Base-by-base conservation (phyloP, 2,113 vertebrate genomes). In the Halcyon malimbica region DNA sequence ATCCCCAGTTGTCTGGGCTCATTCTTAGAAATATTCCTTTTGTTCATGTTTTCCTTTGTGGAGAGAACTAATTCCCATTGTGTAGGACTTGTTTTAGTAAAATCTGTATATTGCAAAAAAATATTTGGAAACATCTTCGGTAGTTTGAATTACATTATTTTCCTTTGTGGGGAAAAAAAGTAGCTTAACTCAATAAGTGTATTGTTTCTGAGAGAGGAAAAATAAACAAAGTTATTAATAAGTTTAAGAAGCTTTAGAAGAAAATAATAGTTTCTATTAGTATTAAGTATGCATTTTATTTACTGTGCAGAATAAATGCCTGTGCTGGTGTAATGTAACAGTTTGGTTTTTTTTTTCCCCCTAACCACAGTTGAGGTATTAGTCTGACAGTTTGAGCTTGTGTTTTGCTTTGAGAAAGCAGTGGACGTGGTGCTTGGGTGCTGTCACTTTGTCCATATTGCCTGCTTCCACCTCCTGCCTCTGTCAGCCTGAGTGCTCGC, bases 401-500 rank as follows among this genome's bases (percentile, higher is more conserved):
- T 50, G 42, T 60, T 79, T 48, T 42, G n/a, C 31, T 80, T 70
- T 48, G 54, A 46, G 59, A 19, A 76, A 18, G 41, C 42, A 41
- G 41, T 60, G 33, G 23, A 13, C 48, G 33, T 37, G 23, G 33
- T 83, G 24, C 17, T 26, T 33, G 21, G 57, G 53, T 83, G 35
- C 35, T 60, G 2, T 76, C 29, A 4, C 29, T 57, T 11, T 0
- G 10, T 11, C 44, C 25, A 46, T 35, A 5, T 1, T 41, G 33
- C 53, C 33, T 29, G 16, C 29, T 57, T 48, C 51, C 17, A 2
- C 37, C 7, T 39, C 41, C n/a, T 51, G 26, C 7, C 33, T 28
- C 44, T 75, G 78, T 46, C 74, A 26, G n/a, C 25, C 17, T 0
- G 4, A 29, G 68, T 0, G 0, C 56, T 62, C 3, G 0, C 2